These are phyloP conservation scores for Melanogrammus aeglefinus DNA, from an alignment of 2,797 vertebrate species.

Conservation along the genomic window DNA sequence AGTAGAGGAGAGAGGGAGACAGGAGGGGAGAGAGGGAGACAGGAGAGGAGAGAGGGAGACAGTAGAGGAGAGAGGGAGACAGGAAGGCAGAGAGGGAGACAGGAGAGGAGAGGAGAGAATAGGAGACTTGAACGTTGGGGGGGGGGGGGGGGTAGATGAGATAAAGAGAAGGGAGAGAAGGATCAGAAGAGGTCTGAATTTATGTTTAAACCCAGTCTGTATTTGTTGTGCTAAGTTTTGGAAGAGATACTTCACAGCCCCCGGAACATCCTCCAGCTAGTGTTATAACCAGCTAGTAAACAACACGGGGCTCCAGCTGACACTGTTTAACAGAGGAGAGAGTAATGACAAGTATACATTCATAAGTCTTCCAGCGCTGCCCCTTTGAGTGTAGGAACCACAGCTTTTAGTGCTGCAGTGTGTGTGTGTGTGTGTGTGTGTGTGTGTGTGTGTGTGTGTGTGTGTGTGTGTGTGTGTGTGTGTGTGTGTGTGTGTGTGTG, in stretches of 20 bases:
- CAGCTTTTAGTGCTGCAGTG: not conserved
- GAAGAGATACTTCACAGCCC: conserved; percentile 46
- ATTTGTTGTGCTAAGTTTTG: conserved; percentile 37
- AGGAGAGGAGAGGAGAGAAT: not conserved
- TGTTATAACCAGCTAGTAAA: conserved; percentile 55
- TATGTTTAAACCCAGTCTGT: not conserved
- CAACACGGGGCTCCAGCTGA: conserved; percentile 35
- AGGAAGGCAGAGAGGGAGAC: not conserved
- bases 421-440: not conserved
- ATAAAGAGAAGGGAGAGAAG: conserved; percentile 1
- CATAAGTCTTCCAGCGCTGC: conserved; percentile 12
- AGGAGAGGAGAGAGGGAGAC: not conserved
- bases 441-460: conserved; percentile 7
- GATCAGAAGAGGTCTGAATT: not conserved
- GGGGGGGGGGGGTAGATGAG: not conserved
- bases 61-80: not conserved
- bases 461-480: conserved; percentile 22
- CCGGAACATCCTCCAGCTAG: conserved; percentile 39
- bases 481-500: not conserved
- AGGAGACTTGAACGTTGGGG: not conserved
- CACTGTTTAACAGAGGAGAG: conserved; percentile 41
- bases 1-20: not conserved
- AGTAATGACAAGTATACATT: conserved; percentile 35
- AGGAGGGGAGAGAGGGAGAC: not conserved
- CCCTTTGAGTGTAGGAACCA: not conserved